Evolutionary conservation across 2,888 invertebrate species (phyloP), one percentile per base, ranked within the genome.

Genomic region (Brachynemurus nebulosus): DNA sequence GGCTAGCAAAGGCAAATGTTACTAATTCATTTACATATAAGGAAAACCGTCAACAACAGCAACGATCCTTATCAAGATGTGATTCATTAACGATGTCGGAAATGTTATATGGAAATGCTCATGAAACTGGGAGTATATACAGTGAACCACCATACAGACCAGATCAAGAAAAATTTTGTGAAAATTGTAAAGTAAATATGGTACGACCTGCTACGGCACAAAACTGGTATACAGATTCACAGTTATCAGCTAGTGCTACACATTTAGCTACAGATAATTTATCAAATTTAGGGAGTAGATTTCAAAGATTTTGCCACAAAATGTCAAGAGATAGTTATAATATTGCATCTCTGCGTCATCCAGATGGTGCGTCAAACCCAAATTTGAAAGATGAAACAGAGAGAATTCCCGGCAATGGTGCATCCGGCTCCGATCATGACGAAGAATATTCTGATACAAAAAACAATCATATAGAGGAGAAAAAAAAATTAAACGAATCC

Each of bases 301-400:
- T 76, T 59, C 71, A 83, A 63, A 69, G 82, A 62, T 72, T 81
- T 64, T 64, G 74, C 60, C 72, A 71, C 58, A 68, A 75, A 62
- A 56, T 74, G 57, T 58, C 71, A 56, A 52, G 70, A 63, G 68
- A 69, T 62, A 51, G 51, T 12, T 67, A 63, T 53, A 69, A 65
- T 51, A 63, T 71, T 49, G 83, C 86, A 25, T 79, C 81, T 47
- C 63, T 90, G 42, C 73, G 89, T 50, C 86, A 89, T 67, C 91
- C 91, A 4, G 92, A 92, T 57, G 91, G 91, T 38, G 90, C 92
- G 41, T 92, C 91, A 18, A 91, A 92, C 70, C 91, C 91, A 14
- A 89, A 90, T 67, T 70, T 92, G 55, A 72, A 78, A 45, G 82
- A 81, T 61, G 78, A 77, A 62, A 61, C 64, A 43, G 71, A 70